These are phyloP conservation scores for Elysia crispata DNA, from an alignment of 2,888 invertebrate genomes.

Conservation along the genomic window DNA sequence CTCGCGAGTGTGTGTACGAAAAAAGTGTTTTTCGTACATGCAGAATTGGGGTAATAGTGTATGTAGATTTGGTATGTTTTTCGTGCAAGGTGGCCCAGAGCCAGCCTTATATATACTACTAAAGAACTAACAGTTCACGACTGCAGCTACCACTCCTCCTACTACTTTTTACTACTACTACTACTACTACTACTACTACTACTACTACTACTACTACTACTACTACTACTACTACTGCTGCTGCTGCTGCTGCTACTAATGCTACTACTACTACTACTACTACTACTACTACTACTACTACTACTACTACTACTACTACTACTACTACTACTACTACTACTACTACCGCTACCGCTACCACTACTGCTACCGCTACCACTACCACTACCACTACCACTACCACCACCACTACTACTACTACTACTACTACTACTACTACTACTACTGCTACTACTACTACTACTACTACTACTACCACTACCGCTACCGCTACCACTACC, in stretches of 20 bases:
- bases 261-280: no score
- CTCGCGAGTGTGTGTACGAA: no score
- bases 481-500: neutral
- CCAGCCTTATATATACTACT: no score
- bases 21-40: no score
- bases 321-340: slow-evolving; percentile 17
- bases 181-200: slow-evolving; percentile 7
- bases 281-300: slow-evolving; percentile 28
- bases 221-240: no score
- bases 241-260: no score
- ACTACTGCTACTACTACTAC: slow-evolving; percentile 4
- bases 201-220: slow-evolving; percentile 17
- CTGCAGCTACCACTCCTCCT: slow-evolving; percentile 11
- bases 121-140: no score
- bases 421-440: slow-evolving; percentile 1
- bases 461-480: slow-evolving; percentile 4
- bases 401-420: neutral
- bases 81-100: no score
- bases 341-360: neutral
- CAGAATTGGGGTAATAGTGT: no score
- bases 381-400: neutral
- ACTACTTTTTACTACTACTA: slow-evolving; percentile 21
- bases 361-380: slow-evolving; percentile 7
- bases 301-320: slow-evolving; percentile 23
- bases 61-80: no score